These are phyloP conservation scores for Desmodus rotundus DNA, from an alignment of 2,113 vertebrate species.

Conservation along the genomic window DNA sequence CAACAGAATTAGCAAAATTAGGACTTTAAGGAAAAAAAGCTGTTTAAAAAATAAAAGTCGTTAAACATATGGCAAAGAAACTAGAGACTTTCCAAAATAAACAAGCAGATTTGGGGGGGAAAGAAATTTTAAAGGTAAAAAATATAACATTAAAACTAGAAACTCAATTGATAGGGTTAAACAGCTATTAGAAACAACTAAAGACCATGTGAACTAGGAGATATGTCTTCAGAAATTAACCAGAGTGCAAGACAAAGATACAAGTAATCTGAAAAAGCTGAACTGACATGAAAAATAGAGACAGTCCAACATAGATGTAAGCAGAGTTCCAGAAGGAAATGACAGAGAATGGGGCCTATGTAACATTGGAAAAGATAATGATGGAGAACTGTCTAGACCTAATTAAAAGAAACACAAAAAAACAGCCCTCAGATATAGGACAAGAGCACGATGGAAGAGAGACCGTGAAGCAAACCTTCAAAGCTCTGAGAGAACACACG, in stretches of 20 bases:
- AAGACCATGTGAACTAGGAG: neutral
- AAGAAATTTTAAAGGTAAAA: conserved; percentile 7
- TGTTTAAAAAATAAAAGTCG: conserved; percentile 19
- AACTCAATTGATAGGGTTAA: neutral
- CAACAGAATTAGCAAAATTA: neutral
- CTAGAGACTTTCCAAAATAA: conserved; percentile 36
- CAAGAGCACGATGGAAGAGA: neutral
- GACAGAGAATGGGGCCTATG: neutral
- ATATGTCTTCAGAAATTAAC: neutral
- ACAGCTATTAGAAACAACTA: neutral
- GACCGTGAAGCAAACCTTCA: neutral
- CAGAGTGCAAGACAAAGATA: neutral
- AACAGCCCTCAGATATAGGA: neutral
- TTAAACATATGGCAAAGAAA: neutral
- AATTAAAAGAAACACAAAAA: neutral
- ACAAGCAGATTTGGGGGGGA: neutral
- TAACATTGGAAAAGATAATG: neutral
- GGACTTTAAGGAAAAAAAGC: neutral
- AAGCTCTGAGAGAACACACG: neutral
- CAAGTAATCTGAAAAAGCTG: neutral
- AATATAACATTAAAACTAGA: conserved; percentile 1
- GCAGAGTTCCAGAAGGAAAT: neutral
- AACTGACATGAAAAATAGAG: neutral
- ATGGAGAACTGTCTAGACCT: neutral
- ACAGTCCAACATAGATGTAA: neutral